Evolutionary conservation across 2,888 invertebrate species (phyloP).

Genomic region (Heterodera filipjevi): DNA sequence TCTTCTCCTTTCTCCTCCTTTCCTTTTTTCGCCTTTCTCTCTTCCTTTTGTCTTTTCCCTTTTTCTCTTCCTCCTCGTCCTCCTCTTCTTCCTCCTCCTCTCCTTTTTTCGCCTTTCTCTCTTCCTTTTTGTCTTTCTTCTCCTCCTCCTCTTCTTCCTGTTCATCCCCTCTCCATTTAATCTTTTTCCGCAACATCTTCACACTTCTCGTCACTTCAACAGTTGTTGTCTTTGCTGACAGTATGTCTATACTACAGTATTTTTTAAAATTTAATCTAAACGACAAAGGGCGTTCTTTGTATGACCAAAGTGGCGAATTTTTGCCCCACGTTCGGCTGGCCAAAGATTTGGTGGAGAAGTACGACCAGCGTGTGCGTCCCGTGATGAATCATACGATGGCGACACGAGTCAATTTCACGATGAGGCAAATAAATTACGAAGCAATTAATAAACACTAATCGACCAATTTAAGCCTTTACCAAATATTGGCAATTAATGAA

Average conservation of each 20-base stretch:
- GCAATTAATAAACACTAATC: constrained; percentile 44
- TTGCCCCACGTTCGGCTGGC: constrained; percentile 62
- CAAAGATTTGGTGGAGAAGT: constrained; percentile 61
- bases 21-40: too few relatives aligned
- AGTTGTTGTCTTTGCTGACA: not conserved
- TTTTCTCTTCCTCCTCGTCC: not conserved
- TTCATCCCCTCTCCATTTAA: too few relatives aligned
- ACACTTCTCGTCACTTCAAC: not conserved
- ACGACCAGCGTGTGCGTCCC: constrained; percentile 60
- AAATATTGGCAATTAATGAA: constrained; percentile 47
- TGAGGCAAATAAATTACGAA: constrained; percentile 50
- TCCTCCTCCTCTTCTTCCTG: not conserved
- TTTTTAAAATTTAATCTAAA: not conserved
- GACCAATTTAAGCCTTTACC: constrained; percentile 44
- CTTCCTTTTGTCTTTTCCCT: not conserved
- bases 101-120: not conserved
- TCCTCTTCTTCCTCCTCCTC: not conserved
- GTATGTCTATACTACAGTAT: not conserved
- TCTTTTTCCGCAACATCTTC: not conserved
- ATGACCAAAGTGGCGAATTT: constrained; percentile 58
- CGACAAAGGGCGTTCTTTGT: constrained; percentile 41
- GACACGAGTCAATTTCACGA: constrained; percentile 58
- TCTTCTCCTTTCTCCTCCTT: not conserved
- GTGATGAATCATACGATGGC: constrained; percentile 56
- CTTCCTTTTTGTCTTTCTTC: not conserved